A percentile compares a stretch with the other conserved stretches of the same genome.
phyloP scores from a whole-genome alignment of 2,888 invertebrate genomes.

The Margaritifera margaritifera region DNA sequence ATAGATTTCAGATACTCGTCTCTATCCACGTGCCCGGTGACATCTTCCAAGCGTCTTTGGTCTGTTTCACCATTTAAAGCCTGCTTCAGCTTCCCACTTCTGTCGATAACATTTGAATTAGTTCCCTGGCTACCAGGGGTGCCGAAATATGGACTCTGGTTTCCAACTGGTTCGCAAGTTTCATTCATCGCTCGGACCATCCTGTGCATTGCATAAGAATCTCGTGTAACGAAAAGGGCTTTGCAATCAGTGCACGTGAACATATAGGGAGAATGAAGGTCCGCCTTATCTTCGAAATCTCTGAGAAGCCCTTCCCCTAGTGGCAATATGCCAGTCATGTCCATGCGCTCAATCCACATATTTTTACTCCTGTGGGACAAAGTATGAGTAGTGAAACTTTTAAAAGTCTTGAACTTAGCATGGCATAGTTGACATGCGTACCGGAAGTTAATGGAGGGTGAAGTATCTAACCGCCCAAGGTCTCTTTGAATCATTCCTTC shows the following conservation, averaged over 20 bases:
- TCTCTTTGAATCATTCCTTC: slow-evolving; percentile 3
- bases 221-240: slow-evolving; percentile 67
- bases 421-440: slow-evolving; percentile 41
- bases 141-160: too few species aligned
- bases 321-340: slow-evolving; percentile 20
- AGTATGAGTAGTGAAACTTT: slow-evolving; percentile 28
- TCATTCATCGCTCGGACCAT: slow-evolving; percentile 71
- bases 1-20: slow-evolving; percentile 48
- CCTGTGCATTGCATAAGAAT: slow-evolving; percentile 73
- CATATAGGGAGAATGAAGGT: slow-evolving; percentile 26
- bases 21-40: slow-evolving; percentile 40
- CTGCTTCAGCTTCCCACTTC: background rate
- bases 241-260: slow-evolving; percentile 71
- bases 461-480: slow-evolving; percentile 1
- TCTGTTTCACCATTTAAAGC: background rate
- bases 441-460: slow-evolving; percentile 28
- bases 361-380: slow-evolving; percentile 31
- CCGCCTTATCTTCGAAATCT: slow-evolving; percentile 21
- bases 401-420: slow-evolving; percentile 42
- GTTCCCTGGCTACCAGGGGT: background rate
- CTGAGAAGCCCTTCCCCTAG: slow-evolving; percentile 16
- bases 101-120: too few species aligned
- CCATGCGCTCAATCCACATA: slow-evolving; percentile 11
- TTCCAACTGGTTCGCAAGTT: slow-evolving; percentile 37
- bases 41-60: slow-evolving; percentile 34